Evolutionary conservation across 2,888 invertebrate genomes (phyloP).

Genomic region (Didymodactylos carnosus): DNA sequence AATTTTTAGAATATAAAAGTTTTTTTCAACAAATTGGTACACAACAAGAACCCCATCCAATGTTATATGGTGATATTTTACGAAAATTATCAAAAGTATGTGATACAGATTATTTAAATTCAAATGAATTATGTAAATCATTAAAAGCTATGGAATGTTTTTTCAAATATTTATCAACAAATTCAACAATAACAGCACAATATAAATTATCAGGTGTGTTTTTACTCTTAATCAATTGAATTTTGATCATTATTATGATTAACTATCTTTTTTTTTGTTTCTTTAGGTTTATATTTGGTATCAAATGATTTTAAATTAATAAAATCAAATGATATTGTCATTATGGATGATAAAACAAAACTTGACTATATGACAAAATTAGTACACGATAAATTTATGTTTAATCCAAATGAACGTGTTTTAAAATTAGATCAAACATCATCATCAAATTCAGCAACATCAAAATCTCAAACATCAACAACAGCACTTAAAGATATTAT

Average conservation of each 20-base stretch:
- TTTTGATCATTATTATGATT: not conserved
- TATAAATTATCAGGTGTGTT: constrained; percentile 2
- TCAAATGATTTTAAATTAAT: constrained; percentile 11
- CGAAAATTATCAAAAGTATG: constrained; percentile 14
- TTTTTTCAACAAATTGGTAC: constrained; percentile 7
- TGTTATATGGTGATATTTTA: constrained; percentile 11
- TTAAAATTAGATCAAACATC: constrained; percentile 1
- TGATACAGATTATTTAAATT: constrained; percentile 10
- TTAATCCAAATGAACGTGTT: constrained; percentile 10
- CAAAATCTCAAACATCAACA: not conserved
- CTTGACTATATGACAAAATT: constrained; percentile 11
- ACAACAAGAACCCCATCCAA: constrained; percentile 1
- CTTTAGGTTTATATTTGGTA: constrained; percentile 4
- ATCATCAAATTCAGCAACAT: not conserved
- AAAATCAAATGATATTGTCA: constrained; percentile 7
- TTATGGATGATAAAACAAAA: constrained; percentile 9
- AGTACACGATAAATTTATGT: constrained; percentile 10
- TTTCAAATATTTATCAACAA: constrained; percentile 5
- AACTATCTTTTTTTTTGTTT: not conserved
- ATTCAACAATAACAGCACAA: not conserved
- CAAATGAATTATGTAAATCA: constrained; percentile 14
- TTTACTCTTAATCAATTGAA: not conserved
- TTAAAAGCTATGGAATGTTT: constrained; percentile 14
- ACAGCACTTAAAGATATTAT: constrained; percentile 1
- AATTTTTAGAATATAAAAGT: not conserved